Conservation (phyloP, 2,888 invertebrate species). For the Acanthosepion pharaonis region DNA sequence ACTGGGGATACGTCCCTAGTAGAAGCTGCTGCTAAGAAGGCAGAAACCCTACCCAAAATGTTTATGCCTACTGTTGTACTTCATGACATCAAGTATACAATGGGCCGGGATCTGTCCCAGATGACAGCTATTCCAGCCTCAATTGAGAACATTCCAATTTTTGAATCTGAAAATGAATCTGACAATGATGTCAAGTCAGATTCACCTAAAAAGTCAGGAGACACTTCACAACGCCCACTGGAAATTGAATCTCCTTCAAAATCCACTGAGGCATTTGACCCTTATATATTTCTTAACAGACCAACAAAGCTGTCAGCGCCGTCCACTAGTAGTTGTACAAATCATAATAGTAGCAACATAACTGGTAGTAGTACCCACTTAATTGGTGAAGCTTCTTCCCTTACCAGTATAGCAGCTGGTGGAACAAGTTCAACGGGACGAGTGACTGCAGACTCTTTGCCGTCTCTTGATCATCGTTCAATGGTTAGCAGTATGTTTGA, state of each 20-base stretch:
- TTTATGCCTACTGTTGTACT: conserved; percentile 45
- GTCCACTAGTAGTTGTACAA: conserved; percentile 33
- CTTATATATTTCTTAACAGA: conserved; percentile 44
- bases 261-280: not conserved
- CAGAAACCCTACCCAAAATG: conserved; percentile 45
- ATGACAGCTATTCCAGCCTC: conserved; percentile 43
- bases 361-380: not conserved
- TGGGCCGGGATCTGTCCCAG: conserved; percentile 34
- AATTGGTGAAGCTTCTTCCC: not conserved
- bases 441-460: conserved; percentile 23
- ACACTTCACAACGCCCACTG: not conserved
- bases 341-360: not conserved
- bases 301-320: not conserved
- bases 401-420: conserved; percentile 11
- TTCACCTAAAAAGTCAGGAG: not conserved
- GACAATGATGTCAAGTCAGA: conserved; percentile 37
- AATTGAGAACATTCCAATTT: conserved; percentile 46
- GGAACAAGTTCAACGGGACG: not conserved
- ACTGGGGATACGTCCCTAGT: conserved; percentile 25
- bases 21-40: conserved; percentile 43
- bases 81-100: conserved; percentile 44
- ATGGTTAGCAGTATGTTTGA: conserved; percentile 37
- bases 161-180: conserved; percentile 45
- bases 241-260: conserved; percentile 40
- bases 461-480: not conserved